Evolutionary conservation across 2,888 invertebrate genomes (phyloP).

Genomic region (Metacarcinus magister): DNA sequence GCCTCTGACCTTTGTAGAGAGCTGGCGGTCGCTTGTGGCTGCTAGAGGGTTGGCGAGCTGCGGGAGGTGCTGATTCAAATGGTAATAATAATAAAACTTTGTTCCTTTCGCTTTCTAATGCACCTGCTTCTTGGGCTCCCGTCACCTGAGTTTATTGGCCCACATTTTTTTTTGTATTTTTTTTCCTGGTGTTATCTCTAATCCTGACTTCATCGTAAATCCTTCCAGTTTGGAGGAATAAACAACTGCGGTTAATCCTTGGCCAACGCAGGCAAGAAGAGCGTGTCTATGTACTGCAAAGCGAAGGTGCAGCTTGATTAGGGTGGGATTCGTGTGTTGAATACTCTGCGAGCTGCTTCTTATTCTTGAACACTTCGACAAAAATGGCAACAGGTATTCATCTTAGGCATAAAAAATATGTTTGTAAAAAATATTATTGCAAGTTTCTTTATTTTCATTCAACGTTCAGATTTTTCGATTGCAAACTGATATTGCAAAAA

Average conservation of each 20-base stretch:
- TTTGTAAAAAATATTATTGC: background rate
- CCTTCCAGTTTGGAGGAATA: conserved; percentile 28
- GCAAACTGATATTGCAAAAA: background rate
- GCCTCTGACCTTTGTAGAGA: conserved; percentile 19
- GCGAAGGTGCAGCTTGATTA: background rate
- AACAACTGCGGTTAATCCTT: conserved; percentile 26
- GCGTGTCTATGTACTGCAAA: background rate
- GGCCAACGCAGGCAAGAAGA: background rate
- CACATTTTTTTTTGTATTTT: background rate
- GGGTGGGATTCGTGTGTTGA: background rate
- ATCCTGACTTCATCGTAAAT: conserved; percentile 18
- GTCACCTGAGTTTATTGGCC: conserved; percentile 29
- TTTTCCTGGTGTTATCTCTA: background rate
- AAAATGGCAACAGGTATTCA: background rate
- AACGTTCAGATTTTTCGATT: background rate
- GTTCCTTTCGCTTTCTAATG: background rate
- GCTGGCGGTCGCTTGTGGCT: background rate
- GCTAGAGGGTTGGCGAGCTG: background rate
- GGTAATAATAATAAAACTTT: conserved; percentile 36
- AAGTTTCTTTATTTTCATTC: background rate
- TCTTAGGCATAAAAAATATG: background rate
- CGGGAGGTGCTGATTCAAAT: background rate
- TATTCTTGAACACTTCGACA: background rate
- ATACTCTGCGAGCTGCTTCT: background rate
- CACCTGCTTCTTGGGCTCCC: conserved; percentile 27